Evolutionary conservation across 2,113 vertebrate species (phyloP), one percentile per base, ranked within the genome.

Genomic region (Sprattus sprattus): DNA sequence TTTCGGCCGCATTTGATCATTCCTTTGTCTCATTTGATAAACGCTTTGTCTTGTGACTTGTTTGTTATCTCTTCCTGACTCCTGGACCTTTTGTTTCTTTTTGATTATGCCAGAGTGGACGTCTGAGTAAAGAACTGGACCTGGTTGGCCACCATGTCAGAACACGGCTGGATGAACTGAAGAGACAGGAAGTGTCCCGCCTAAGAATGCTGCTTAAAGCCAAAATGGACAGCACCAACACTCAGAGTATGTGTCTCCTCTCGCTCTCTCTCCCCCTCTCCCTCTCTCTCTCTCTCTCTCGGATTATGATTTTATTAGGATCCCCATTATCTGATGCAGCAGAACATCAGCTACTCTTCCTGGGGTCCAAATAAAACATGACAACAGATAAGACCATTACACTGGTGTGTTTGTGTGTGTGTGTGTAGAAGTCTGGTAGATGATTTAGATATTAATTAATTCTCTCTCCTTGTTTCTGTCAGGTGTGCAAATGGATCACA

Each of bases 201-300:
- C 95, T 98, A 46, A 91, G 97, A 86, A 97, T 98, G 97, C 93
- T 98, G 87, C 94, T 98, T 45, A 98, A 97, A 86, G 97, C 96
- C 86, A 98, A 97, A 91, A 94, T 97, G 96, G 97, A 97, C 5
- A 96, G 96, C 0, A 92, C 95, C 86, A 96, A 96, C 92, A 93
- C 95, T 4, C 96, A 97, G 88, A 96, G 97, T 97, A 81, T 92
- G 92, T 45, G 9, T 25, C 78, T 25, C 16, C 80, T 47, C 3
- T 54, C 71, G 32, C 1, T 85, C 13, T 57, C 11, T 13, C 0
- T 87, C 45, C n/a, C n/a, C 16, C 80, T 47, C 3, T 54, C 71
- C 32, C 1, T 85, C 13, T 57, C 11, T 13, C 0, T 87, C 45
- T 81, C 64, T 81, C 49, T 2, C 50, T 47, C 9, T 64, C n/a